phyloP scores from a whole-genome alignment of 2,113 vertebrate species.

The Stigmatopora argus region DNA sequence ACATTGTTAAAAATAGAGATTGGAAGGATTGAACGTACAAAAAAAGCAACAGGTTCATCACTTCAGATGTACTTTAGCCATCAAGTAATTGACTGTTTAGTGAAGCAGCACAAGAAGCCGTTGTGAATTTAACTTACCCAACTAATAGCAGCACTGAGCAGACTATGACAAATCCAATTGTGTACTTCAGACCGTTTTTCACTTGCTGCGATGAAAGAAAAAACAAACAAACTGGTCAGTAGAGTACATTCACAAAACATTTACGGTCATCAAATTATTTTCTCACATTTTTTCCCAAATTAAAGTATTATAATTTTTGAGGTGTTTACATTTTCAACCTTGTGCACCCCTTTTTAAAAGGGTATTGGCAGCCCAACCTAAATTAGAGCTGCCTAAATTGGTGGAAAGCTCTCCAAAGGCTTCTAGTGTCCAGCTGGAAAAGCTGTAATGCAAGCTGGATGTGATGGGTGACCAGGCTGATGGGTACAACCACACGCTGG shows the following conservation, averaged over 20 bases:
- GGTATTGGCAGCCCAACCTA: too few species aligned
- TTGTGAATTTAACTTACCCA: slow-evolving; percentile 80
- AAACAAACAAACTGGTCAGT: slow-evolving; percentile 45
- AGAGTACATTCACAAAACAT: slow-evolving; percentile 34
- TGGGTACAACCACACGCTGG: too few species aligned
- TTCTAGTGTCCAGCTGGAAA: too few species aligned
- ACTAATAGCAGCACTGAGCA: slow-evolving; percentile 87
- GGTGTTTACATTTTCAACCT: too few species aligned
- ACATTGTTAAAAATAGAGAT: slow-evolving; percentile 49
- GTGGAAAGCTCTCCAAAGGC: too few species aligned
- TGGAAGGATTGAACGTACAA: slow-evolving; percentile 43
- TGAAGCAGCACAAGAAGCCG: slow-evolving; percentile 23
- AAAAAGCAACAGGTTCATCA: slow-evolving; percentile 40
- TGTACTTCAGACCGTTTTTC: slow-evolving; percentile 89
- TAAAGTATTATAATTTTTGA: too few species aligned
- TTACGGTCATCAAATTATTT: neutral
- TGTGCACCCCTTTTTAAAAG: too few species aligned
- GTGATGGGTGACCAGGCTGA: too few species aligned
- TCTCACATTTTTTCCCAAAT: slow-evolving; percentile 11
- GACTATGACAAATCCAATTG: slow-evolving; percentile 82
- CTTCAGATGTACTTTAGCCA: slow-evolving; percentile 39
- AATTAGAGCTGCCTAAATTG: too few species aligned
- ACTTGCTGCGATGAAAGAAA: slow-evolving; percentile 80
- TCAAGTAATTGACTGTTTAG: neutral
- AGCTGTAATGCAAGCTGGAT: too few species aligned